Evolutionary conservation across 1,140 invertebrate species (phyloP).

Genomic region (Aradophagus sp.): DNA sequence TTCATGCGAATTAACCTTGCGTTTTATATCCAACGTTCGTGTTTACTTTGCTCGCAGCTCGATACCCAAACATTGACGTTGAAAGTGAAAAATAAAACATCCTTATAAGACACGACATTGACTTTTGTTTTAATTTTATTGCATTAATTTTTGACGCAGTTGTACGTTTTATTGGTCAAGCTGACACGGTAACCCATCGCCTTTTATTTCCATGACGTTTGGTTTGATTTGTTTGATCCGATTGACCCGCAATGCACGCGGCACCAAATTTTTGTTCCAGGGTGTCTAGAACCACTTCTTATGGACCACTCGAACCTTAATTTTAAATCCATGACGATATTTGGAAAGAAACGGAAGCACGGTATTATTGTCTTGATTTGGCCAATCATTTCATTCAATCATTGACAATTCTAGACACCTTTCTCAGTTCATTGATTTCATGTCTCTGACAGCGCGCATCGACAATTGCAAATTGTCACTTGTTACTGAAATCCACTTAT

Average conservation of each 20-base stretch:
- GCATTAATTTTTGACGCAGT: not conserved
- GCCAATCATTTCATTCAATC: not conserved
- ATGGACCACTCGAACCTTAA: not conserved
- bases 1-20: conserved; percentile 12
- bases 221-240: conserved; percentile 3
- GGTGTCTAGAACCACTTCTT: conserved; percentile 3
- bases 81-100: not conserved
- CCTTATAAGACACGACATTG: not conserved
- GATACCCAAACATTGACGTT: conserved; percentile 20
- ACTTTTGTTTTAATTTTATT: not conserved
- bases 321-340: conserved; percentile 1
- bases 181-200: conserved; percentile 1
- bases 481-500: not conserved
- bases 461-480: not conserved
- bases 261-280: conserved; percentile 5
- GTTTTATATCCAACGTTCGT: conserved; percentile 8
- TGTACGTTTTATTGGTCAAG: not conserved
- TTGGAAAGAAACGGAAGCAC: conserved; percentile 1
- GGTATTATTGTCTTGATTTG: conserved; percentile 3
- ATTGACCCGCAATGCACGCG: not conserved
- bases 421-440: conserved; percentile 5
- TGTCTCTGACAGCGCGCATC: conserved; percentile 13
- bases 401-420: conserved; percentile 1
- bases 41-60: conserved; percentile 9
- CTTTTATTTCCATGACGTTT: not conserved